Conservation (phyloP, 2,797 vertebrate genomes). For the Bradypodion pumilum region DNA sequence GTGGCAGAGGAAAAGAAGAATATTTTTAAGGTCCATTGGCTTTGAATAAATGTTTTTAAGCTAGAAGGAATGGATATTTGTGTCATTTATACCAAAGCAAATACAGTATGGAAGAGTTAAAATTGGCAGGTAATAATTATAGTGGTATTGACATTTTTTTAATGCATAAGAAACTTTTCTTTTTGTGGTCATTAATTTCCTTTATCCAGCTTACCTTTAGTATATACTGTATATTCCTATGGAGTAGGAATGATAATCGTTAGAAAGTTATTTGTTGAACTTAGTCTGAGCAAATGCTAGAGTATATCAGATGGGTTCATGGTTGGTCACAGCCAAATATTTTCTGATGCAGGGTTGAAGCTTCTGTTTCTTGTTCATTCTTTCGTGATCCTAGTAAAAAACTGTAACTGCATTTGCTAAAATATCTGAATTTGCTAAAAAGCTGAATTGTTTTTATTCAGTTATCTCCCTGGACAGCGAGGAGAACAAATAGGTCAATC, state of each 20-base stretch:
- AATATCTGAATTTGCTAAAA: background rate
- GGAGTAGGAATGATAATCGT: background rate
- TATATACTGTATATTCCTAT: background rate
- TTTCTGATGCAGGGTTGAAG: background rate
- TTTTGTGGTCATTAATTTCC: background rate
- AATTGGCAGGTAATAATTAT: background rate
- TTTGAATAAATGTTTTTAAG: conserved; percentile 12
- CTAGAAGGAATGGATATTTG: background rate
- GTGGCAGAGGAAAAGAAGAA: background rate
- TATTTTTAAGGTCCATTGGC: conserved; percentile 15
- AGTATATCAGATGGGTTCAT: background rate
- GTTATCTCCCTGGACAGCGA: no score
- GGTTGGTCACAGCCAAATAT: background rate
- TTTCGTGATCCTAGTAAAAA: background rate
- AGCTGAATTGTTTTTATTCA: background rate
- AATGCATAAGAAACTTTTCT: background rate
- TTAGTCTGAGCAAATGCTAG: background rate
- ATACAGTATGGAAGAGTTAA: background rate
- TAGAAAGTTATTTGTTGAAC: background rate
- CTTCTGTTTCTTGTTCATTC: background rate
- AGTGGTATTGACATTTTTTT: conserved; percentile 1
- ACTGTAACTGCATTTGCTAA: background rate
- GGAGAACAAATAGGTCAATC: no score
- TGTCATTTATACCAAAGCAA: background rate
- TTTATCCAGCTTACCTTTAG: background rate